phyloP scores from a whole-genome alignment of 2,113 vertebrate genomes.

The Saiga tatarica region DNA sequence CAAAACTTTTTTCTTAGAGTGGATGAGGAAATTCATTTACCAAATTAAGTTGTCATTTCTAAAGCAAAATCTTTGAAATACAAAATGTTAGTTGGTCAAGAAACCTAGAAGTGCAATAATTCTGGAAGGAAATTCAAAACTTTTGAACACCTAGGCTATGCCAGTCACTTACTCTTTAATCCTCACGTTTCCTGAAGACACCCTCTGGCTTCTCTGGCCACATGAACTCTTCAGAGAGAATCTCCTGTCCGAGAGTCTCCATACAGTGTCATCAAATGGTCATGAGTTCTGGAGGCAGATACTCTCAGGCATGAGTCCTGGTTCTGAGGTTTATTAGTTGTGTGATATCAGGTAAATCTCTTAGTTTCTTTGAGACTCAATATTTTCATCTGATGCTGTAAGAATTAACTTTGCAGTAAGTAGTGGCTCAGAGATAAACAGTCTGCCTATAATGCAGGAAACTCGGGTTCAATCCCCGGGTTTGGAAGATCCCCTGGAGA shows the following conservation, averaged over 20 bases:
- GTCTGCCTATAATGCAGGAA: neutral
- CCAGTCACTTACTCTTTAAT: neutral
- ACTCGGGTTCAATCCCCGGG: neutral
- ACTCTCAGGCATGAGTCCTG: neutral
- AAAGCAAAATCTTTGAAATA: neutral
- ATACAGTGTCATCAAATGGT: neutral
- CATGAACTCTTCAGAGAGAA: neutral
- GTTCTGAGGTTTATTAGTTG: slow-evolving; percentile 13
- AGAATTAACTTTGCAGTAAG: slow-evolving; percentile 35
- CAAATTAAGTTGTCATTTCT: neutral
- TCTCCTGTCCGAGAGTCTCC: neutral
- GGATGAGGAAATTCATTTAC: neutral
- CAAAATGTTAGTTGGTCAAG: neutral
- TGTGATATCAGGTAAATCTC: slow-evolving; percentile 12
- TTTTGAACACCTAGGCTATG: neutral
- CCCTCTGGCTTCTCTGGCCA: neutral
- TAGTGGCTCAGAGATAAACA: neutral
- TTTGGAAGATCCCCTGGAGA: neutral
- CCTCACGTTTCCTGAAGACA: neutral
- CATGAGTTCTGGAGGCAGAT: neutral
- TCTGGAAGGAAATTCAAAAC: neutral
- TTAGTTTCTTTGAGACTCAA: slow-evolving; percentile 43
- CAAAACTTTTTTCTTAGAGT: neutral
- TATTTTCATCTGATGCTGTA: neutral
- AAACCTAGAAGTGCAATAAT: neutral